phyloP scores from a whole-genome alignment of 2,797 vertebrate genomes.

The Xiphorhynchus erythropygius region DNA sequence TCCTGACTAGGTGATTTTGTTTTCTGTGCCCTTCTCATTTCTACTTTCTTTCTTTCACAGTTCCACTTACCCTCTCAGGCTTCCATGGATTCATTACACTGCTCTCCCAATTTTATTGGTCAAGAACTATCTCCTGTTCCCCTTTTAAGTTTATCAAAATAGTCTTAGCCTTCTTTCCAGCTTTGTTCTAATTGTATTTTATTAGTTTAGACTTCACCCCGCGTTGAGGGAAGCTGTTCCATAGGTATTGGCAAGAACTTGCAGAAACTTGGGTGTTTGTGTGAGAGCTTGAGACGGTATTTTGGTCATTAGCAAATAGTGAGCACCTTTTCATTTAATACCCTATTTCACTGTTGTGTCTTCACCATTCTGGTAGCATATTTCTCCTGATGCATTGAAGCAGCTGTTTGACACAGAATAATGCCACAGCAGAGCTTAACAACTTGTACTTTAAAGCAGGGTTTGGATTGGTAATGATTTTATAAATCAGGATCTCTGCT shows the following conservation, averaged over 20 bases:
- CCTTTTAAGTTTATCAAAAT: background rate
- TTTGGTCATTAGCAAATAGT: background rate
- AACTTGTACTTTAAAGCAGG: background rate
- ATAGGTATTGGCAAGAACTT: background rate
- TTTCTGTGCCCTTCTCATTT: background rate
- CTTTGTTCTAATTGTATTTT: background rate
- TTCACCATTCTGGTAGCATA: background rate
- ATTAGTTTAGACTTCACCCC: background rate
- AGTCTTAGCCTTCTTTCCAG: background rate
- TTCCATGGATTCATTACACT: background rate
- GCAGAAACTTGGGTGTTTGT: background rate
- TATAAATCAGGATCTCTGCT: conserved; percentile 32
- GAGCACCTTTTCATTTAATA: background rate
- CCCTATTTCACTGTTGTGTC: background rate
- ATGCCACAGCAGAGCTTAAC: background rate
- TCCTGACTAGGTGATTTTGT: background rate
- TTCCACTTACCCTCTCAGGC: background rate
- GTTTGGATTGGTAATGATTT: conserved; percentile 34
- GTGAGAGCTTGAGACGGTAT: background rate
- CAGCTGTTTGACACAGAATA: conserved; percentile 17
- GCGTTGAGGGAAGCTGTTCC: background rate
- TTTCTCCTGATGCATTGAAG: background rate
- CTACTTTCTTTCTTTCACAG: background rate
- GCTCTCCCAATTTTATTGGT: background rate
- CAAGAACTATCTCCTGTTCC: background rate